phyloP scores from a whole-genome alignment of 2,888 invertebrate genomes.

The Embidobia sp. region DNA sequence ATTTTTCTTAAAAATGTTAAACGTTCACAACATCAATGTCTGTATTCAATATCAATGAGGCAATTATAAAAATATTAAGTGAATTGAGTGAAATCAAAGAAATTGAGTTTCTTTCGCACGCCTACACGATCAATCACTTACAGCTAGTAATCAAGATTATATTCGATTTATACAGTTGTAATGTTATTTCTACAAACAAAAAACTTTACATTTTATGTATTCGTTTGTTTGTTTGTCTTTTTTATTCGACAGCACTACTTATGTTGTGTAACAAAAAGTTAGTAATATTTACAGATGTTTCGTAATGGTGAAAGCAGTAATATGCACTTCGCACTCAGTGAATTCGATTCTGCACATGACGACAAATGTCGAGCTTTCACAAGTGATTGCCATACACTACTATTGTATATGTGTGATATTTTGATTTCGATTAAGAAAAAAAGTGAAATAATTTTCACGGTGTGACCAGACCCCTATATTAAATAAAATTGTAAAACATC shows the following conservation, averaged over 20 bases:
- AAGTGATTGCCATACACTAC: too few species aligned
- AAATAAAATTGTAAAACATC: too few species aligned
- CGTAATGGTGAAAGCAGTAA: conserved; percentile 5
- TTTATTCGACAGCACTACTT: background rate
- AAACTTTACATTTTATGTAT: background rate
- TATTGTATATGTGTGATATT: too few species aligned
- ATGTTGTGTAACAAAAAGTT: conserved; percentile 10
- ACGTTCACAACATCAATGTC: conserved; percentile 4
- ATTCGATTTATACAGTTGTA: conserved; percentile 16
- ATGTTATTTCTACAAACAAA: conserved; percentile 11
- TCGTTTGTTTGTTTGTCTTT: background rate
- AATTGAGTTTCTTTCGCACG: conserved; percentile 6
- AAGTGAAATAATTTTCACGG: too few species aligned
- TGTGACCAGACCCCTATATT: too few species aligned
- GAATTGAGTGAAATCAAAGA: conserved; percentile 4
- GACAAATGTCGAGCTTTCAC: too few species aligned
- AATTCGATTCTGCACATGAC: background rate
- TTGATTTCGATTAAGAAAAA: too few species aligned
- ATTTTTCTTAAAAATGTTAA: conserved; percentile 28
- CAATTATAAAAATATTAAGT: conserved; percentile 25
- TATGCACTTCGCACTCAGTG: conserved; percentile 1
- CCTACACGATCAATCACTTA: conserved; percentile 6
- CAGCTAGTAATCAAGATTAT: conserved; percentile 20
- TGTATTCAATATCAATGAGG: conserved; percentile 13
- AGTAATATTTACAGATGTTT: conserved; percentile 16